phyloP scores from a whole-genome alignment of 1,140 invertebrate species.

The Hermetia illucens region DNA sequence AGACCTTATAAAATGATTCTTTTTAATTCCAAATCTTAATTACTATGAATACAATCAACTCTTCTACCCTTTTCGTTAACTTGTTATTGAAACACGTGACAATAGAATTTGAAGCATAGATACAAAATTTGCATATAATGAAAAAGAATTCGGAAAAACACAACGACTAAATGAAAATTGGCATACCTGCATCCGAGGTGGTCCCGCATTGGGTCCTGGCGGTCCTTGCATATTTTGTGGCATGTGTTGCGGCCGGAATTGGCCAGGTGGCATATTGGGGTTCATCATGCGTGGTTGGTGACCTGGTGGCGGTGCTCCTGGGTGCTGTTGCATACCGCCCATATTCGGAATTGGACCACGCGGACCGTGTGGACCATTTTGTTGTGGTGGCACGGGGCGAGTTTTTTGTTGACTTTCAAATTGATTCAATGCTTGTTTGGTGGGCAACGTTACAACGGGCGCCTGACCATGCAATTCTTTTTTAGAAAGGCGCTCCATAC shows the following conservation, averaged over 20 bases:
- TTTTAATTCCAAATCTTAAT: too few relatives aligned
- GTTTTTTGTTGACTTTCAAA: constrained; percentile 88
- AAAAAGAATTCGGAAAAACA: constrained; percentile 1
- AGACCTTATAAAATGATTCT: too few relatives aligned
- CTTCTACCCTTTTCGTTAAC: too few relatives aligned
- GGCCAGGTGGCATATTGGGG: constrained; percentile 24
- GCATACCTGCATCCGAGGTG: constrained; percentile 29
- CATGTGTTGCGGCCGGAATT: constrained; percentile 27
- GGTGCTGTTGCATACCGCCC: constrained; percentile 18
- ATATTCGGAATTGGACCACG: constrained; percentile 29
- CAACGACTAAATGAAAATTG: neutral
- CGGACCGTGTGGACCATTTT: constrained; percentile 24
- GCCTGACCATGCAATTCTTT: constrained; percentile 91
- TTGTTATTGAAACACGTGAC: too few relatives aligned
- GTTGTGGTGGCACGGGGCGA: constrained; percentile 57
- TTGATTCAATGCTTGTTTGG: constrained; percentile 66
- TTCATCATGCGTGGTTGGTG: constrained; percentile 49
- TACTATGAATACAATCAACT: too few relatives aligned
- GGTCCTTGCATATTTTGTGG: constrained; percentile 33
- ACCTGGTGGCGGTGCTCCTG: constrained; percentile 33
- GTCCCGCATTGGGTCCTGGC: constrained; percentile 25
- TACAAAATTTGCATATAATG: constrained; percentile 4
- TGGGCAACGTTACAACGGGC: constrained; percentile 88
- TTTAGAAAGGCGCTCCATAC: constrained; percentile 85
- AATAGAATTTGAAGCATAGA: constrained; percentile 15